Conservation (phyloP, 1,140 invertebrate species). For the Drosophila tsacasi region DNA sequence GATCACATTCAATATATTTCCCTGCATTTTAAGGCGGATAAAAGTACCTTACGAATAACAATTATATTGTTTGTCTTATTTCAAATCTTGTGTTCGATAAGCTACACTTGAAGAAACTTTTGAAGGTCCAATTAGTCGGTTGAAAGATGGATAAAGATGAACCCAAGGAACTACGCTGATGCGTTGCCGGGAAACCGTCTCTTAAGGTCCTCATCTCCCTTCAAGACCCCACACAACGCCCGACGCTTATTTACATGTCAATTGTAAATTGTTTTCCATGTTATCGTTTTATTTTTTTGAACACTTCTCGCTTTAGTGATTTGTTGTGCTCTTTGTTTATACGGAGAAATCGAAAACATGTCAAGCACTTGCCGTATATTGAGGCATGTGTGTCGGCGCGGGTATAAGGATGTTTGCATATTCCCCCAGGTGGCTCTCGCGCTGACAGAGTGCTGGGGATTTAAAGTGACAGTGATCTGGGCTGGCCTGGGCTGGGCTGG, state of each 20-base stretch:
- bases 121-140: neutral
- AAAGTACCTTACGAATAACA: neutral
- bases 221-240: neutral
- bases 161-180: neutral
- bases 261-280: constrained; percentile 81
- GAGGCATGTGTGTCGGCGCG: constrained; percentile 50
- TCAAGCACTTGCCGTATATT: constrained; percentile 65
- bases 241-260: constrained; percentile 76
- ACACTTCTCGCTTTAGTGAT: constrained; percentile 58
- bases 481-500: constrained; percentile 16
- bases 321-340: constrained; percentile 62
- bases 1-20: neutral
- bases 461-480: constrained; percentile 59
- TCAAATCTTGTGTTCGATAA: neutral
- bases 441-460: constrained; percentile 66
- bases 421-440: constrained; percentile 58
- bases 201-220: neutral
- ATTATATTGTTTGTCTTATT: neutral
- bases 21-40: neutral
- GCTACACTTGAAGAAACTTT: neutral
- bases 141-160: neutral
- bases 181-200: constrained; percentile 30
- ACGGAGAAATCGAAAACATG: constrained; percentile 72
- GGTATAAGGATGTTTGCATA: constrained; percentile 25
- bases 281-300: constrained; percentile 49